Evolutionary conservation across 1,140 invertebrate genomes (phyloP).

Genomic region (Drosophila orena): DNA sequence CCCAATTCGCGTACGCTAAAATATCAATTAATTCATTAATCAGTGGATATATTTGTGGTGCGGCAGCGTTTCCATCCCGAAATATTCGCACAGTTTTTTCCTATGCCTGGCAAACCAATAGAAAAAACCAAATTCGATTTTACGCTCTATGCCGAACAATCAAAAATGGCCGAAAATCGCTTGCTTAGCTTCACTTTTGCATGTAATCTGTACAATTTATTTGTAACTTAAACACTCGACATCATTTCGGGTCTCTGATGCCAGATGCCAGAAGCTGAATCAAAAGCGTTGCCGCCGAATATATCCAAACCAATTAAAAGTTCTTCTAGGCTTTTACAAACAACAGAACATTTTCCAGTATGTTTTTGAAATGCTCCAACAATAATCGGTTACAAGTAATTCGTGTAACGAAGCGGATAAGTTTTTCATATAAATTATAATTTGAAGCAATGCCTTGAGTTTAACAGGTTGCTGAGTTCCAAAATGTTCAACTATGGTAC

Average conservation of each 20-base stretch:
- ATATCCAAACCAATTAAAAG: constrained; percentile 75
- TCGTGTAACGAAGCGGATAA: constrained; percentile 24
- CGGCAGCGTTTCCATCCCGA: constrained; percentile 74
- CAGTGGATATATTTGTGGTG: constrained; percentile 69
- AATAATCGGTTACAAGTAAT: constrained; percentile 57
- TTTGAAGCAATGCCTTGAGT: constrained; percentile 68
- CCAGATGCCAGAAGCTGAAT: constrained; percentile 14
- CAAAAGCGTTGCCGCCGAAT: constrained; percentile 74
- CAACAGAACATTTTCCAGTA: constrained; percentile 80
- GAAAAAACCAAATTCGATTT: constrained; percentile 31
- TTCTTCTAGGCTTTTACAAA: constrained; percentile 85
- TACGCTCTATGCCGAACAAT: constrained; percentile 22
- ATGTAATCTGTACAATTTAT: constrained; percentile 65
- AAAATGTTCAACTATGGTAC: constrained; percentile 44
- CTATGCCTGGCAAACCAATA: constrained; percentile 58
- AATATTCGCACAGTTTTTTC: constrained; percentile 67
- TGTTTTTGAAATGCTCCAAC: constrained; percentile 64
- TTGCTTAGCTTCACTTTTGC: constrained; percentile 81
- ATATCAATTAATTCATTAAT: constrained; percentile 47
- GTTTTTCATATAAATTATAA: constrained; percentile 45
- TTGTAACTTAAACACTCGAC: constrained; percentile 60
- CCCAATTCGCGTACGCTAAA: constrained; percentile 66
- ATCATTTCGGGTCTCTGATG: constrained; percentile 50
- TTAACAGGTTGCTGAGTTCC: constrained; percentile 60
- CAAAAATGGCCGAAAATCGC: constrained; percentile 48